Evolutionary conservation across 2,888 invertebrate genomes (phyloP), one percentile per base, ranked within the genome.

Genomic region (Fragum sueziense): DNA sequence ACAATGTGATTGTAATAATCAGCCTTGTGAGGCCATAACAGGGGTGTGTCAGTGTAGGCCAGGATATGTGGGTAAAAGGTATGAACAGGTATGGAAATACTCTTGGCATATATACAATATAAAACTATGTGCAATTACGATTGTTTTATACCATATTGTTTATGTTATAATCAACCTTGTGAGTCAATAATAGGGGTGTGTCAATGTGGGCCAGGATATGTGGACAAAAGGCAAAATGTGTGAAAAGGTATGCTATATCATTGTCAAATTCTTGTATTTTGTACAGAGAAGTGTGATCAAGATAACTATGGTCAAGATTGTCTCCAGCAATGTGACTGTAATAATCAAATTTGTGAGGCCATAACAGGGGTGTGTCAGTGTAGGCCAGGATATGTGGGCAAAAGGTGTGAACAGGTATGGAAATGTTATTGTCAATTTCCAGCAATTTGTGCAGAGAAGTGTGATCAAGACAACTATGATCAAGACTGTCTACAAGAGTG

Each of bases 221-320:
- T 67, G 0, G 90, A 88, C 1, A 52, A 67, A 31, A n/a, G n/a
- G n/a, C n/a, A n/a, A n/a, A n/a, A 77, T 78, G 33, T 90, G 90
- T 84, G 81, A 88, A 54, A 57, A 54, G 74, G 88, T 88, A 74
- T 78, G 68, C n/a, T n/a, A n/a, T n/a, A n/a, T n/a, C n/a, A n/a
- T n/a, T n/a, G n/a, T n/a, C n/a, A n/a, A n/a, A n/a, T n/a, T n/a
- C n/a, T n/a, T 61, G 88, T 84, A 20, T 79, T 71, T 67, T 87
- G 85, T 81, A 77, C 65, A 17, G 82, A 79, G 59, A 70, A 25
- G 25, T 88, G 88, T 78, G 87, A 88, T 0, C 94, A 95, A 4
- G 96, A 96, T 47, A 95, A 95, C 0, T 98, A 95, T 92, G 98
- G 98, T 0, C 94, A 95, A 59, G 95, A 96, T 85, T 98, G 98